Base-by-base conservation (phyloP, 2,888 invertebrate species). In the Gerris lacustris region DNA sequence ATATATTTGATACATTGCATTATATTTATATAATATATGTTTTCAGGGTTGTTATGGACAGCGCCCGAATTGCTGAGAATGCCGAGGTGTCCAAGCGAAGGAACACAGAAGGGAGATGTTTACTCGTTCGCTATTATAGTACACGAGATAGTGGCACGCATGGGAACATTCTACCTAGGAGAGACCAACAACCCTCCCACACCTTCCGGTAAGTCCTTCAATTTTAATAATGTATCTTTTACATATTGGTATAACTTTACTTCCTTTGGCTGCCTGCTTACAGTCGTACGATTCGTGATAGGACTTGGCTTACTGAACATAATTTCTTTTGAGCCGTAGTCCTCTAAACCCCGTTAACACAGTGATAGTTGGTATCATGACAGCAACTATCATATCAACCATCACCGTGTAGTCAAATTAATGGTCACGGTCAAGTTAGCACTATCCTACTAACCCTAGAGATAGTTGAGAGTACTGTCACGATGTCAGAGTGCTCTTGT, bases 91-190 rank as follows among this genome's bases (percentile, higher is more conserved):
- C 85, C 86, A 0, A 84, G 85, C 0, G 88, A 89, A 77, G 94
- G 93, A 0, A 90, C 90, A 0, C 94, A 91, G 78, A 94, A 93
- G 80, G 96, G 92, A 43, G 96, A 96, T 79, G 90, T 96, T n/a
- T 96, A 96, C 80, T 94, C 95, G 64, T 96, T 96, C 79, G 94
- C 89, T 15, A 92, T 96, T 77, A 91, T 96, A 77, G 90, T 94
- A 78, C 94, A 96, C 79, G 96, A 96, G 82, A 95, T 96, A 77
- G 88, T 92, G 72, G 87, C 89, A 75, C 83, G 96, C 69, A 90
- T 92, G 80, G 96, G 96, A 44, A 91, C 90, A 0, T 96, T 94
- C 80, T 92, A 89, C 83, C 83, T 93, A 69, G 89, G 64, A n/a
- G 64, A 64, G 64, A 64, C 87, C 73, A 84, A 86, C 55, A 83